Evolutionary conservation across 2,113 vertebrate genomes (phyloP), one percentile per base, ranked within the genome.

Genomic region (Rhabdomys dilectus): DNA sequence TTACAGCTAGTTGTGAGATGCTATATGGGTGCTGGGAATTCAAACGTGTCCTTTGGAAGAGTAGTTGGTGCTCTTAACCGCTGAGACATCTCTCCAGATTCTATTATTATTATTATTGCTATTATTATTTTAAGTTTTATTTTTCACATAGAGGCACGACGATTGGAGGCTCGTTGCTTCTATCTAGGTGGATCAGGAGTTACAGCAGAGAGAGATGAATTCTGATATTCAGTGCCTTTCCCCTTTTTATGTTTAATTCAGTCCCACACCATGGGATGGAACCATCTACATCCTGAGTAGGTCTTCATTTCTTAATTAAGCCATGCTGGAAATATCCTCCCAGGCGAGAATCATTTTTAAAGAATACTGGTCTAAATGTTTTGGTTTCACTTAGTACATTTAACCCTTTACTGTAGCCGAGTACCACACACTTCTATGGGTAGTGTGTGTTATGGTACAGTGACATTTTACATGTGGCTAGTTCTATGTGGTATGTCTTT

Each of bases 371-470:
- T 17, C 68, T 94, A 21, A 56, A 5, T 60, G 1, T 81, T 84
- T 87, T 73, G 7, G 10, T 76, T 91, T 93, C 62, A 75, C n/a
- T 72, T 80, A 97, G 68, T 91, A 6, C 13, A 86, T 15, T 68
- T 88, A 39, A 62, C 56, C 19, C 24, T 70, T 94, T 88, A 56
- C 48, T 87, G 26, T 76, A 39, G 78, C 36, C 64, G n/a, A 1
- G 2, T 5, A 48, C 70, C 66, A 42, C 42, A 76, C 48, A 36
- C 24, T 89, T 95, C 31, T 88, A 77, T 89, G 82, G 42, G 24
- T 91, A 16, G 19, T 78, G 10, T 80, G 48, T 31, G 29, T 90
- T 29, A 26, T 29, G 29, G 36, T 53, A 72, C 51, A 88, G 42
- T 62, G 64, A 48, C 22, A 7, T 36, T 77, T 82, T 48, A 9